These are phyloP conservation scores for Molanna angustata DNA, from an alignment of 2,888 invertebrate genomes.

Conservation along the genomic window DNA sequence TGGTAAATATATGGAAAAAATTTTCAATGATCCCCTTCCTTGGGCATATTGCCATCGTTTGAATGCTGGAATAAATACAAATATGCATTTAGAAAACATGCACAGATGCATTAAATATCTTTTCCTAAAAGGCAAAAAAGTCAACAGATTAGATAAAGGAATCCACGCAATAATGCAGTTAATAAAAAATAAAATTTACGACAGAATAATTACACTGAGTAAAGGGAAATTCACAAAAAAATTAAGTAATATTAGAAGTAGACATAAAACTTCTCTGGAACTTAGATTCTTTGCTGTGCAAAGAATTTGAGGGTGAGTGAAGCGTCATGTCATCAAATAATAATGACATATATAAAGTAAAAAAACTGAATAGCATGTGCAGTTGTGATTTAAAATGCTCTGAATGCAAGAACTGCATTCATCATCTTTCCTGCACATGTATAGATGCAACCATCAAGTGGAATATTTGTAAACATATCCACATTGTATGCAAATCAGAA, in stretches of 20 bases:
- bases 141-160: slow-evolving; percentile 30
- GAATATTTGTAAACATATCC: no score
- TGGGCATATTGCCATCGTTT: slow-evolving; percentile 32
- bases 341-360: not conserved
- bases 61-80: slow-evolving; percentile 32
- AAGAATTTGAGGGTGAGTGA: not conserved
- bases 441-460: no score
- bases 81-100: slow-evolving; percentile 33
- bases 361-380: not conserved
- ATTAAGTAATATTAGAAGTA: not conserved
- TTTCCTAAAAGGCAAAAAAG: slow-evolving; percentile 31
- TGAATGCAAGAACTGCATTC: no score
- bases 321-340: not conserved
- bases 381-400: not conserved
- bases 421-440: no score
- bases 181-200: slow-evolving; percentile 26
- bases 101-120: slow-evolving; percentile 31
- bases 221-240: slow-evolving; percentile 9
- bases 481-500: no score
- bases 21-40: slow-evolving; percentile 8
- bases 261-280: not conserved
- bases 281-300: slow-evolving; percentile 2
- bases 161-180: slow-evolving; percentile 30
- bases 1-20: slow-evolving; percentile 24
- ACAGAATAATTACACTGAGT: slow-evolving; percentile 21